A percentile compares a stretch with the other conserved stretches of the same genome.
phyloP scores from a whole-genome alignment of 2,797 vertebrate species.

The Potorous gilbertii region DNA sequence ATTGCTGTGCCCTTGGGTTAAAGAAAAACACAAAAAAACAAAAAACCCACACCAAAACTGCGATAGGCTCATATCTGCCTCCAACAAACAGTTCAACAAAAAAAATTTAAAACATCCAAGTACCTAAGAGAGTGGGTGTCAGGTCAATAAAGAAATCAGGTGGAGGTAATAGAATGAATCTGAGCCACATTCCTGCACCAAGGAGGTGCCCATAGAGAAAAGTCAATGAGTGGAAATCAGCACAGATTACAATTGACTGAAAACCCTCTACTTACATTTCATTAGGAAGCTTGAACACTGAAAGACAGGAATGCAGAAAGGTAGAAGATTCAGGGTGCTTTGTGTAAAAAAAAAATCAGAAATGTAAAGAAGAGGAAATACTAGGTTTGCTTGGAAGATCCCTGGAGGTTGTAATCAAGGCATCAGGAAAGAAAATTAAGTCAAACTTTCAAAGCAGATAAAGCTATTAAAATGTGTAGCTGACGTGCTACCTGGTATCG shows the following conservation, averaged over 20 bases:
- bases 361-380: conserved; percentile 24
- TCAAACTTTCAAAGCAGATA: conserved; percentile 37
- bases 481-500: conserved; percentile 25
- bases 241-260: conserved; percentile 7
- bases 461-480: conserved; percentile 24
- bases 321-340: not conserved
- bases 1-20: conserved; percentile 32
- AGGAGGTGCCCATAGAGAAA: conserved; percentile 5
- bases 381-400: conserved; percentile 20
- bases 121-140: conserved; percentile 44
- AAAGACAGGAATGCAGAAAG: not conserved
- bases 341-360: conserved; percentile 17
- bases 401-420: conserved; percentile 30
- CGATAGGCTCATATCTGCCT: not conserved
- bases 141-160: conserved; percentile 59
- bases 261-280: not conserved
- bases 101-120: conserved; percentile 36
- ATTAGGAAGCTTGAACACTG: not conserved
- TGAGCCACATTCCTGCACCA: conserved; percentile 58
- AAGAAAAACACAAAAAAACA: not conserved
- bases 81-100: conserved; percentile 49
- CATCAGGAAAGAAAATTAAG: conserved; percentile 13
- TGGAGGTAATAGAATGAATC: conserved; percentile 41
- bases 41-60: not conserved
- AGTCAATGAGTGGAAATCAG: not conserved